Percentiles rank a stretch among this genome's conserved stretches.
phyloP scores from a whole-genome alignment of 2,888 invertebrate species.

The Carabus problematicus region DNA sequence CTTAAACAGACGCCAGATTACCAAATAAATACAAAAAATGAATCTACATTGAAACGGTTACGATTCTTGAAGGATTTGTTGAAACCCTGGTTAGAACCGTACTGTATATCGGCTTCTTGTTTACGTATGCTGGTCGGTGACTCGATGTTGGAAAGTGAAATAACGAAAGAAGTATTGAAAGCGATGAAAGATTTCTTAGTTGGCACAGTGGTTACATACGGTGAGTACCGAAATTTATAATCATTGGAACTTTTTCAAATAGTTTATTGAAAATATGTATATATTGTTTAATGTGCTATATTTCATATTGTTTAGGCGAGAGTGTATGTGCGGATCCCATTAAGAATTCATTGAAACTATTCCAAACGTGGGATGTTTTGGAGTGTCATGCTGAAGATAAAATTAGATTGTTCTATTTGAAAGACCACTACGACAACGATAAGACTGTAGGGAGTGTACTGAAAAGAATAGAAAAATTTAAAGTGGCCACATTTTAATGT shows the following conservation, averaged over 20 bases:
- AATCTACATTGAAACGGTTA: conserved; percentile 50
- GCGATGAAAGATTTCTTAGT: conserved; percentile 70
- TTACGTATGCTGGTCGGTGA: conserved; percentile 64
- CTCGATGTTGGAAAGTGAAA: conserved; percentile 69
- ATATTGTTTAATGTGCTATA: conserved; percentile 14
- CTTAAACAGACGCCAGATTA: conserved; percentile 52
- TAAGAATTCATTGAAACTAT: conserved; percentile 81
- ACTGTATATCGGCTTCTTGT: conserved; percentile 69
- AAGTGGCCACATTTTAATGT: conserved; percentile 39
- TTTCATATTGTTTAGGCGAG: conserved; percentile 70
- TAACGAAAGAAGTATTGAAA: conserved; percentile 71
- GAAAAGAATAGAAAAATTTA: conserved; percentile 54
- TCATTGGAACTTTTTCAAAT: conserved; percentile 26
- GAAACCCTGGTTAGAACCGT: conserved; percentile 78
- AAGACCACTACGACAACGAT: conserved; percentile 53
- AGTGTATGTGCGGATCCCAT: conserved; percentile 87
- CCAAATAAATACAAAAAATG: conserved; percentile 48
- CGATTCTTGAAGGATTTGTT: conserved; percentile 64
- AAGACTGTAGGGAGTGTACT: conserved; percentile 48
- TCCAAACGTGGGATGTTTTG: conserved; percentile 81
- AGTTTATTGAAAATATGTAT: conserved; percentile 10
- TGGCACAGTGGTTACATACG: conserved; percentile 67
- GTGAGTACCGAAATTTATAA: conserved; percentile 62
- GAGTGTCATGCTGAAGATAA: conserved; percentile 62
- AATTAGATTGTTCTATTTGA: conserved; percentile 55